These are phyloP conservation scores for Agrilus cyanescens DNA, from an alignment of 2,888 invertebrate genomes.

Conservation along the genomic window DNA sequence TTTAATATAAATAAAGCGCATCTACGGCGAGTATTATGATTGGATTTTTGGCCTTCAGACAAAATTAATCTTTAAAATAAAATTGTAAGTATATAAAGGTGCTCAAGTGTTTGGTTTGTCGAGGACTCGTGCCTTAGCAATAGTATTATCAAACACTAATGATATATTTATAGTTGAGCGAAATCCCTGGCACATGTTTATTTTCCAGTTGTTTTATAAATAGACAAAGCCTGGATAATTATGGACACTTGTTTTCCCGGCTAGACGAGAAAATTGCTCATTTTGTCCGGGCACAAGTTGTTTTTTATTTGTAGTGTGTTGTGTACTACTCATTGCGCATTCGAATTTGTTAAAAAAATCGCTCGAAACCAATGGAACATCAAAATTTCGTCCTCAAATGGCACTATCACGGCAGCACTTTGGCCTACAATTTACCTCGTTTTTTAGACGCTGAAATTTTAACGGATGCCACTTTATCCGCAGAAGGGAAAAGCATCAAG, in stretches of 20 bases:
- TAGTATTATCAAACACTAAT: conserved; percentile 10
- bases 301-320: too few species aligned
- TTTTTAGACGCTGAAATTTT: conserved; percentile 69
- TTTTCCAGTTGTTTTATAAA: conserved; percentile 34
- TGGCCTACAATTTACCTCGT: conserved; percentile 65
- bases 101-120: too few species aligned
- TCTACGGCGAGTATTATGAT: too few species aligned
- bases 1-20: too few species aligned
- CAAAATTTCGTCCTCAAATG: conserved; percentile 33
- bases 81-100: too few species aligned
- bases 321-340: too few species aligned
- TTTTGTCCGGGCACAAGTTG: conserved; percentile 5
- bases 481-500: conserved; percentile 69
- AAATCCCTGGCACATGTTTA: conserved; percentile 34
- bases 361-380: conserved; percentile 10
- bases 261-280: conserved; percentile 26
- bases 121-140: too few species aligned
- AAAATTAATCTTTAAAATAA: too few species aligned
- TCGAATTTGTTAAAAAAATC: conserved; percentile 7
- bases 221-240: conserved; percentile 33
- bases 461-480: conserved; percentile 78
- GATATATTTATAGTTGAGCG: conserved; percentile 22
- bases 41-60: too few species aligned
- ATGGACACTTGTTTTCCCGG: conserved; percentile 22
- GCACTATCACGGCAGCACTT: conserved; percentile 35